Evolutionary conservation across 2,797 vertebrate genomes (phyloP), one percentile per base, ranked within the genome.

Genomic region (Denticeps clupeoides): DNA sequence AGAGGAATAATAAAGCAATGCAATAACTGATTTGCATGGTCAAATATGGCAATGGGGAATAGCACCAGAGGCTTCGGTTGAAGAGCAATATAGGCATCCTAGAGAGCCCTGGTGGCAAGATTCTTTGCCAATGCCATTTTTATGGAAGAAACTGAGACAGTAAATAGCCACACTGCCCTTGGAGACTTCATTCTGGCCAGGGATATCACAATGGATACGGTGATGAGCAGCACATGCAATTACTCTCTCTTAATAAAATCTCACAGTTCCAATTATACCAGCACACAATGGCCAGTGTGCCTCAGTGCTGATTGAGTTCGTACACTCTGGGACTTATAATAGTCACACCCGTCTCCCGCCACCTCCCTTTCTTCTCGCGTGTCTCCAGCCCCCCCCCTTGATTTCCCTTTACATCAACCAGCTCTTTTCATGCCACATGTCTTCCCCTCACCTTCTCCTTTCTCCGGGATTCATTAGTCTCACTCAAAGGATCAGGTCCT

Each of bases 231-330:
- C 77, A 69, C 79, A 81, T 74, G 78, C 80, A 80, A 82, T 83
- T 80, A 81, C 79, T 78, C 75, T 80, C 78, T 81, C 76, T 82
- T 83, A 83, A 83, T 85, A 85, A 83, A 83, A 83, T 81, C 80
- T 83, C 79, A 78, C 72, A 79, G 79, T 83, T 83, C 77, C 79
- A 76, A 85, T 82, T 82, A 83, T 79, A 70, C 60, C 53, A 27
- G 29, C 5, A 67, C 69, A 85, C 82, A 83, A 83, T 81, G 68
- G 79, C 66, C 72, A 61, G 64, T 68, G 69, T 51, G 74, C 65
- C 74, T 64, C 66, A 65, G 63, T 55, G 52, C 70, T 85, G 81
- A 85, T 85, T 85, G 81, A 85, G 82, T 85, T 80, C 79, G 69
- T 65, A 68, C 71, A 79, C 63, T 63, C 59, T 55, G 29, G 59